These are phyloP conservation scores for Drosophila melanosoma DNA, from an alignment of 2,888 invertebrate genomes.

Conservation along the genomic window DNA sequence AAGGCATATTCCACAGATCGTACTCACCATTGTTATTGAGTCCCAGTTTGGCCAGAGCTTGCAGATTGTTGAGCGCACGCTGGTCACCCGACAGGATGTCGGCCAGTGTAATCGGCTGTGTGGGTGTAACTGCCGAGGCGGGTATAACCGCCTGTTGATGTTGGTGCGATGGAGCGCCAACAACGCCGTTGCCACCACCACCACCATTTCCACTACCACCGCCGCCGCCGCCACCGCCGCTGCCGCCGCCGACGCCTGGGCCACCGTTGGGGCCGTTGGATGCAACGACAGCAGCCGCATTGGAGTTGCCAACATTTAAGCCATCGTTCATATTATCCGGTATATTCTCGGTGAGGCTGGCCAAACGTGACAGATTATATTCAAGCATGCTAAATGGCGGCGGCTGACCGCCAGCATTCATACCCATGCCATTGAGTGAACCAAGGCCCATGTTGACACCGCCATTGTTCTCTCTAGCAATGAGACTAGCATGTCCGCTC, in stretches of 20 bases:
- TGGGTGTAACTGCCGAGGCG: conserved; percentile 86
- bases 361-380: conserved; percentile 93
- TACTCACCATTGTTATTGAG: conserved; percentile 88
- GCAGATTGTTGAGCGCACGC: conserved; percentile 94
- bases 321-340: conserved; percentile 85
- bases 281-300: conserved; percentile 36
- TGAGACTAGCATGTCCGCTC: conserved; percentile 59
- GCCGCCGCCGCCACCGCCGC: neutral
- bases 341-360: conserved; percentile 90
- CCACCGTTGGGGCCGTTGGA: conserved; percentile 33
- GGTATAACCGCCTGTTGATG: conserved; percentile 76
- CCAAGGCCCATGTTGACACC: conserved; percentile 63
- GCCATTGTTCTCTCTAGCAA: conserved; percentile 48
- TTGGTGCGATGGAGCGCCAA: conserved; percentile 45
- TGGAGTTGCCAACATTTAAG: conserved; percentile 70
- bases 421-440: conserved; percentile 67
- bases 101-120: conserved; percentile 90
- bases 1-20: neutral
- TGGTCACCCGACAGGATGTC: conserved; percentile 91
- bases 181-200: neutral
- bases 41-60: conserved; percentile 95
- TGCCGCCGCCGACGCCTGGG: neutral
- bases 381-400: conserved; percentile 90
- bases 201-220: neutral
- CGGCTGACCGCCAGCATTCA: conserved; percentile 80